phyloP scores from a whole-genome alignment of 2,113 vertebrate species.

The Tapirus terrestris region DNA sequence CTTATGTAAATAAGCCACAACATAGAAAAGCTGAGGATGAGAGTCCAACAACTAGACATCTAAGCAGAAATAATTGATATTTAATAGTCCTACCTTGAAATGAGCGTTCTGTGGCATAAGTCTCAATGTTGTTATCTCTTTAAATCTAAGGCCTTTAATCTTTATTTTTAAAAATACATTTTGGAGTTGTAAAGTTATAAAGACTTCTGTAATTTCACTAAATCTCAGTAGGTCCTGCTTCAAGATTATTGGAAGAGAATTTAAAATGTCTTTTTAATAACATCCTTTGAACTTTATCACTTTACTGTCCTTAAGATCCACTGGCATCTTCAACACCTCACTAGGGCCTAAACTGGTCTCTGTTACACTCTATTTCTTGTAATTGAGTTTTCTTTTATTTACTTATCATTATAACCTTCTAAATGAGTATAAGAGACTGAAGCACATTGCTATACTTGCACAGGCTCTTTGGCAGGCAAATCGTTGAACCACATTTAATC shows the following conservation, averaged over 20 bases:
- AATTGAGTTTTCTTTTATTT: constrained; percentile 7
- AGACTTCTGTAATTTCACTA: background rate
- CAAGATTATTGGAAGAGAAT: background rate
- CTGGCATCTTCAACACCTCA: background rate
- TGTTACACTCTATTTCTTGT: background rate
- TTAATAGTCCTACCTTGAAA: background rate
- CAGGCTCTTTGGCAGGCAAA: constrained; percentile 2
- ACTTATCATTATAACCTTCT: background rate
- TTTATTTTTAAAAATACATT: constrained; percentile 13
- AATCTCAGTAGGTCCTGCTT: background rate
- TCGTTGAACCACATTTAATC: background rate
- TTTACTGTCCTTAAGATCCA: background rate
- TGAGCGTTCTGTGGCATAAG: background rate
- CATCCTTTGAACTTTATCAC: background rate
- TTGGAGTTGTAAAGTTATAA: background rate
- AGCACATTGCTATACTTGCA: background rate
- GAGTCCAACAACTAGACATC: background rate
- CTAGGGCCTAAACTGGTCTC: background rate
- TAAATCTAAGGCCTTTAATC: background rate
- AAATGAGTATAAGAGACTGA: background rate
- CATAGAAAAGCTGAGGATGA: background rate
- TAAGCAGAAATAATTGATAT: background rate
- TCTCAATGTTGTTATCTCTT: background rate
- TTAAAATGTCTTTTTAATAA: background rate
- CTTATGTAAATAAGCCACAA: background rate